Evolutionary conservation across 2,888 invertebrate genomes (phyloP), one percentile per base, ranked within the genome.

Genomic region (Noctua pronuba): DNA sequence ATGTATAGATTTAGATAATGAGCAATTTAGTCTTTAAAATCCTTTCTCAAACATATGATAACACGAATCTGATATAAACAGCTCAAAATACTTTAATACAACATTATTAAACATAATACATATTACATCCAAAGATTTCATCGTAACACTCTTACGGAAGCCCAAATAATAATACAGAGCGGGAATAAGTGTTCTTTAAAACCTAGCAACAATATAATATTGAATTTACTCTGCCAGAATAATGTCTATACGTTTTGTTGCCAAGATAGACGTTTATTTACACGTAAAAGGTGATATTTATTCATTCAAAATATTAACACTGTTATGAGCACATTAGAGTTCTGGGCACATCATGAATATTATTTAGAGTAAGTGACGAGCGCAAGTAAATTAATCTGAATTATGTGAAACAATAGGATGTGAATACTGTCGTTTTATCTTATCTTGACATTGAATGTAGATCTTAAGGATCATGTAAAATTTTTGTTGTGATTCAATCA

Each of bases 291-390:
- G 75, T 38, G 38, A 52, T 82, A 75, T 75, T 82, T 79, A 65
- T 75, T 82, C 31, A 75, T 49, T 35, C n/a, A 49, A 24, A 64
- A 82, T 58, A 82, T 82, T 58, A 65, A 82, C 75, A 55, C 75
- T 10, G 55, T 64, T 78, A 72, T 52, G 81, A 80, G 60, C 6
- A 49, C 31, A 73, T 80, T 80, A 46, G 24, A 31, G 82, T 81
- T 78, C 78, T 55, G 46, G 6, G 21, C n/a, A 64, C 75, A 74
- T 55, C 8, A 35, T 28, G 52, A 52, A 74, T 81, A 55, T 64
- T 55, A 64, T 81, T 55, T 52, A 10, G 4, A 72, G 35, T 28
- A 52, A 72, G 28, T 80, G 49, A 71, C 46, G 5, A 70, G n/a
- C 38, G 58, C 38, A n/a, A 41, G 41, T 11, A 10, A 28, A 74